These are phyloP conservation scores for Asarcornis scutulata DNA, from an alignment of 2,113 vertebrate genomes.

Conservation along the genomic window DNA sequence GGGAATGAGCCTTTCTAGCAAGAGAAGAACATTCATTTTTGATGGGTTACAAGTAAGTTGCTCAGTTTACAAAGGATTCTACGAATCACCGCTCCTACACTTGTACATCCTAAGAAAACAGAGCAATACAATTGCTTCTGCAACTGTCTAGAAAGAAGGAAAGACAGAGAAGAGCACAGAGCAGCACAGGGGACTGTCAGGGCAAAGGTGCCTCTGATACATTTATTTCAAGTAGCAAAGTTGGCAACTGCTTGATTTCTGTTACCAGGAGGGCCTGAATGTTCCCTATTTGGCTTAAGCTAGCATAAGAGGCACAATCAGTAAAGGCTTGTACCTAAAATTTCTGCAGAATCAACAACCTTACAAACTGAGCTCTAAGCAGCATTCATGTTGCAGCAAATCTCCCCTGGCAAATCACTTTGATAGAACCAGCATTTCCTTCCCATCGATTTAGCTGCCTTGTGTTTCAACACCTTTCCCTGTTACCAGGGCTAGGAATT, in stretches of 20 bases:
- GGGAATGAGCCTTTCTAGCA: not conserved
- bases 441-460: not conserved
- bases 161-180: not conserved
- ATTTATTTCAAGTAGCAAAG: not conserved
- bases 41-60: not conserved
- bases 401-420: not conserved
- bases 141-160: not conserved
- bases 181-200: not conserved
- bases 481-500: not conserved
- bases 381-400: not conserved
- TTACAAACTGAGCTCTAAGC: not conserved
- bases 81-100: not conserved
- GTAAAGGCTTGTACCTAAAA: not conserved
- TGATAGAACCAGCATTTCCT: not conserved
- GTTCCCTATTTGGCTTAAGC: not conserved
- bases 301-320: not conserved
- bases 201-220: not conserved
- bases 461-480: not conserved
- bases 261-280: not conserved
- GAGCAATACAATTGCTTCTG: not conserved
- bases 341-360: constrained; percentile 22
- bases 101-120: not conserved
- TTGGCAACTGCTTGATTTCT: not conserved
- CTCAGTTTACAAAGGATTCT: not conserved
- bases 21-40: not conserved